Base-by-base conservation (phyloP, 2,888 invertebrate genomes). In the Automeris io region DNA sequence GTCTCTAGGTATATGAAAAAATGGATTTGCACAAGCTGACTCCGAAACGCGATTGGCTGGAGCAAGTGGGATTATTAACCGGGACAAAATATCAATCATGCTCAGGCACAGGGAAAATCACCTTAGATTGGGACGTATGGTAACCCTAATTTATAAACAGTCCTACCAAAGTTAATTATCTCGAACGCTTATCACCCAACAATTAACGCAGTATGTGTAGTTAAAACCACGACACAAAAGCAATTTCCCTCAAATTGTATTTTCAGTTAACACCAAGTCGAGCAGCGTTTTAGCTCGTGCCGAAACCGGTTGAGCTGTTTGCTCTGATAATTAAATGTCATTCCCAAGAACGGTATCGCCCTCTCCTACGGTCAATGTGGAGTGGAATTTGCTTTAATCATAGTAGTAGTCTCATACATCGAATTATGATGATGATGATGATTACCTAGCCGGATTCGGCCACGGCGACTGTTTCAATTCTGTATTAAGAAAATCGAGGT, bases 221-320 rank as follows among this genome's bases (percentile, higher is more conserved):
- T 7, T 29, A 21, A 22, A 31, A 22, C 13, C 31, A 21, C 21
- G 11, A 26, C 19, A 12, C 26, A 16, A 36, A 29, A 36, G 16
- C 31, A 13, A 22, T 35, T 37, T 35, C 23, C 41, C 16, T 26
- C 38, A 18, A 35, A 43, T 45, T 46, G 40, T 53, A 32, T 45
- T 38, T 39, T 33, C 39, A 49, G 45, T 49, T 52, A 48, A 45
- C 29, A 29, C 16, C 16, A 16, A 8, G 29, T n/a, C 44, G 39
- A n/a, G 31, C 41, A 23, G 13, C 23, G 23, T 34, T 13, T 22
- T 34, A 19, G 18, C 35, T 31, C 35, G 41, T 43, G 35, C 39
- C 18, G 8, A 12, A 34, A 11, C 22, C 34, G 23, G 2, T 34
- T 34, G 8, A 11, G 19, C 4, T 21, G 23, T 34, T 21, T 1